Evolutionary conservation across 2,797 vertebrate genomes (phyloP), one percentile per base, ranked within the genome.

Genomic region (Microhierax caerulescens): DNA sequence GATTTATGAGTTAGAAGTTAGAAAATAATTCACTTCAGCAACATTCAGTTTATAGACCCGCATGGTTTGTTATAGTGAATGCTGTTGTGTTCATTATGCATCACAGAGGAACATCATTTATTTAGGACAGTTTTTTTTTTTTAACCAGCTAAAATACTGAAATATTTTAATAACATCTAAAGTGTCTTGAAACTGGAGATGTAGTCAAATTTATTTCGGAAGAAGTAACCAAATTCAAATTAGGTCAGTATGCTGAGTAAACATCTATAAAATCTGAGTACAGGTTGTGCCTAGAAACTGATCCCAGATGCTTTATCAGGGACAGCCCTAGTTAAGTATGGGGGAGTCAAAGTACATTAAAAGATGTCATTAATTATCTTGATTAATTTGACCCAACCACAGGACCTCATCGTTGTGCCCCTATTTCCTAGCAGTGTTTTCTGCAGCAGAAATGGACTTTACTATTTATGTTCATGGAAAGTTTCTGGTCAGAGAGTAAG

Each of bases 211-310:
- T 80, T 80, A 81, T 70, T 90, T 67, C 57, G 64, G 76, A 77
- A 70, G 45, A 30, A 85, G 45, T 47, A 72, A 73, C 15, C 14
- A 68, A 59, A 10, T 80, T 80, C 43, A 37, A 72, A 89, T 89
- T 89, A 94, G 57, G 67, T 94, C 45, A 24, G 48, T 21, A 53
- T 64, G 79, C 17, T 86, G 70, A 90, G 73, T 61, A 93, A 95
- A 92, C 61, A 73, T 78, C 43, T 70, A 25, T 53, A 91, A 94
- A 89, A 74, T 39, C 69, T 25, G 70, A 64, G n/a, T 50, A n/a
- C 73, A 73, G 63, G 25, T 7, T 41, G 30, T 61, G 57, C 53
- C 50, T 48, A 23, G n/a, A 28, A 70, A 60, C 36, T 85, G 76
- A 59, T 80, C 81, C 50, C 70, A 92, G 51, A 41, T 60, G 63